Conservation (phyloP, 1,140 invertebrate genomes). For the Heliconius melpomene region DNA sequence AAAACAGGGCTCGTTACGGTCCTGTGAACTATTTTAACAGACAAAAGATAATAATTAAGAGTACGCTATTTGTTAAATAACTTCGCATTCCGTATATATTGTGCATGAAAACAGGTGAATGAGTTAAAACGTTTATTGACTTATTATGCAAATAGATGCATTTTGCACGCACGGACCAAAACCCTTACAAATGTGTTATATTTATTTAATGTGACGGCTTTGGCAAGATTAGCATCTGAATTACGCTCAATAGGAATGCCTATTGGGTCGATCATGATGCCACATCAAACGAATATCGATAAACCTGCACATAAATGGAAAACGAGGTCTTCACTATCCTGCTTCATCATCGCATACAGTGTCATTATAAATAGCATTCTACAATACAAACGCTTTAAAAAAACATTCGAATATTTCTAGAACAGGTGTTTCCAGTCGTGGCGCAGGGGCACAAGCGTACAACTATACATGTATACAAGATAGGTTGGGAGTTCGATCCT, state of each 20-base stretch:
- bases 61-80: neutral
- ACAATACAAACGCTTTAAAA: neutral
- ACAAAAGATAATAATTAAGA: constrained; percentile 29
- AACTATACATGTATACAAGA: too few relatives aligned
- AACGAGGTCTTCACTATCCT: neutral
- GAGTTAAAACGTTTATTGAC: constrained; percentile 34
- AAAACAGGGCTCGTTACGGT: neutral
- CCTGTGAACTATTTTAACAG: constrained; percentile 13
- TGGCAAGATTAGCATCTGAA: constrained; percentile 31
- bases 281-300: constrained; percentile 12
- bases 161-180: constrained; percentile 31
- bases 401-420: neutral
- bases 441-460: too few relatives aligned
- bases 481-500: too few relatives aligned
- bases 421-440: neutral
- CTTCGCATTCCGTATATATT: constrained; percentile 7
- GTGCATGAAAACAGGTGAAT: constrained; percentile 33
- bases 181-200: constrained; percentile 36
- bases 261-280: constrained; percentile 13
- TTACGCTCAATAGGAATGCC: constrained; percentile 24
- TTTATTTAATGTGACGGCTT: constrained; percentile 30
- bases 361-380: neutral
- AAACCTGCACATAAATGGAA: constrained; percentile 10
- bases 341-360: neutral
- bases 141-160: constrained; percentile 39